phyloP scores from a whole-genome alignment of 2,888 invertebrate genomes.

The Tinea pellionella region DNA sequence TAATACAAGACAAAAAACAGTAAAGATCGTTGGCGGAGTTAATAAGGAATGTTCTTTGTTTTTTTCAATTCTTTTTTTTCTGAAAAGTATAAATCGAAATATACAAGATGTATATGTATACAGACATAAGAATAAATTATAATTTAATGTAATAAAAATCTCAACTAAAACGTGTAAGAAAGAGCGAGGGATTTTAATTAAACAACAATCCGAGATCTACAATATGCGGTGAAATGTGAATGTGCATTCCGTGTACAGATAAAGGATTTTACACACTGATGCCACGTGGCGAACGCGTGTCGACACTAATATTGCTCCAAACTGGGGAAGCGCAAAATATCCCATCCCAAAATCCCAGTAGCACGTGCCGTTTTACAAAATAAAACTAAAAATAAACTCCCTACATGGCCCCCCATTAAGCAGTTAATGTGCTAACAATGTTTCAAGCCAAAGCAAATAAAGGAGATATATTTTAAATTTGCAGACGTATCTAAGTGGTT shows the following conservation, averaged over 20 bases:
- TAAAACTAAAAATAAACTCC: conserved; percentile 56
- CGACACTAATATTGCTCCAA: conserved; percentile 37
- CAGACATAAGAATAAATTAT: not conserved
- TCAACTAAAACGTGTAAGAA: not conserved
- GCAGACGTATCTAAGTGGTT: conserved; percentile 2
- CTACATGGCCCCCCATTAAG: conserved; percentile 34
- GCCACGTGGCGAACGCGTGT: conserved; percentile 59
- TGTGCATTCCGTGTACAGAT: conserved; percentile 56
- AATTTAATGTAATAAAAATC: not conserved
- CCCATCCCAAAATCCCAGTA: conserved; percentile 20
- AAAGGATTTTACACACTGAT: conserved; percentile 34
- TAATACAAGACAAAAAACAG: too few species aligned
- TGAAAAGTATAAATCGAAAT: too few species aligned
- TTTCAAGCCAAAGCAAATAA: conserved; percentile 17
- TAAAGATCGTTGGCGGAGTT: too few species aligned
- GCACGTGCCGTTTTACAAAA: conserved; percentile 44
- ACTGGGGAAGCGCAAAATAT: conserved; percentile 41
- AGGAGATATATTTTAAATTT: conserved; percentile 1
- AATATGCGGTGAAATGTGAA: conserved; percentile 51
- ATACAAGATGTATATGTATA: too few species aligned
- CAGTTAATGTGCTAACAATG: conserved; percentile 62
- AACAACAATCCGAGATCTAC: conserved; percentile 46
- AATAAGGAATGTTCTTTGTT: too few species aligned
- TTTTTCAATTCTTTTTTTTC: too few species aligned
- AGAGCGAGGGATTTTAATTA: conserved; percentile 3